phyloP scores from a whole-genome alignment of 1,140 invertebrate genomes.

The Bombyx mandarina region DNA sequence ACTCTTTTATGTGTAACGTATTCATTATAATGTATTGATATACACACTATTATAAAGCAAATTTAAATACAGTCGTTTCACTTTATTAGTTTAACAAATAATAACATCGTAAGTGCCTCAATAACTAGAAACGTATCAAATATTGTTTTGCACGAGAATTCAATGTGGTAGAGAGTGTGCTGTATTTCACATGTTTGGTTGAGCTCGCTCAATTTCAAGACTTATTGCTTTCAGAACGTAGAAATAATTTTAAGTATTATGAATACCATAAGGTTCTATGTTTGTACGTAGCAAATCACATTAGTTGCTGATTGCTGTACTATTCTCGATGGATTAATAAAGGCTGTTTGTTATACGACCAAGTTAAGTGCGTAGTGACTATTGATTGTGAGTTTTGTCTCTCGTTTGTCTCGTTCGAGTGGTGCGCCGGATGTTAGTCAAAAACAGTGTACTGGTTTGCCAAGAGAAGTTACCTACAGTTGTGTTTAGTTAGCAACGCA shows the following conservation, averaged over 20 bases:
- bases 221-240: constrained; percentile 63
- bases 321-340: constrained; percentile 46
- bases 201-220: constrained; percentile 67
- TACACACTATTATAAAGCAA: no score
- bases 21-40: constrained; percentile 7
- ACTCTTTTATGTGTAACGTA: constrained; percentile 20
- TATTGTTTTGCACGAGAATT: constrained; percentile 21
- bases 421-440: constrained; percentile 66
- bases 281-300: constrained; percentile 60
- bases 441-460: constrained; percentile 62
- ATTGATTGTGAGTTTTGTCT: constrained; percentile 33
- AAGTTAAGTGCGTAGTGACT: constrained; percentile 50
- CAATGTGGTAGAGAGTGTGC: constrained; percentile 47
- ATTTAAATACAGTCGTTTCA: constrained; percentile 1
- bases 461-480: constrained; percentile 71
- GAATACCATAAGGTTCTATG: constrained; percentile 51
- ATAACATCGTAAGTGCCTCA: constrained; percentile 36
- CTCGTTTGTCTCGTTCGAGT: constrained; percentile 47
- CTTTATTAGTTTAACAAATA: constrained; percentile 22
- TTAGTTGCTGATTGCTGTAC: constrained; percentile 57
- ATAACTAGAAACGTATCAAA: constrained; percentile 10
- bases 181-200: constrained; percentile 57
- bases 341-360: constrained; percentile 60
- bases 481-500: constrained; percentile 69
- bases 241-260: constrained; percentile 60